Base-by-base conservation (phyloP, 1,140 invertebrate species). In the Solen grandis region DNA sequence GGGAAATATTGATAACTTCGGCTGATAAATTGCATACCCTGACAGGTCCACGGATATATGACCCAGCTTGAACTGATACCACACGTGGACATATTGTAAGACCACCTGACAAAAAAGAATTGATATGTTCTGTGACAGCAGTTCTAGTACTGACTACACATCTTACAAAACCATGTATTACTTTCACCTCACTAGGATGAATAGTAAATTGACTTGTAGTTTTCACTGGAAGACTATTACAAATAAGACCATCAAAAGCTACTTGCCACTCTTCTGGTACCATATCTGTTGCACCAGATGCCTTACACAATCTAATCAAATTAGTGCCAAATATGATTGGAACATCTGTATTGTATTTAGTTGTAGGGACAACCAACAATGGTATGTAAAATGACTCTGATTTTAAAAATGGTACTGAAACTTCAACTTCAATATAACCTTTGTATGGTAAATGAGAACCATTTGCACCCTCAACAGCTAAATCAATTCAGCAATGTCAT, bases 291-390 rank as follows among this genome's bases (percentile, higher is more conserved):
- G n/a, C 25, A 59, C 25, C 33, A 62, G n/a, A n/a, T n/a, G n/a
- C n/a, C n/a, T n/a, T n/a, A n/a, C n/a, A n/a, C n/a, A n/a, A n/a
- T n/a, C n/a, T 55, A 41, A 80, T 76, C 2, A 81, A 31, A 72
- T 84, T 80, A 36, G 73, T 80, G 16, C 72, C 82, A 25, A 84
- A 22, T 62, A 65, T 76, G 16, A 81, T 25, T 25, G 76, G 82
- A 1, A 80, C 65, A 41, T n/a, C n/a, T n/a, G n/a, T n/a, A n/a
- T n/a, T n/a, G n/a, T n/a, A n/a, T n/a, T n/a, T n/a, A n/a, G n/a
- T n/a, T n/a, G n/a, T n/a, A n/a, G n/a, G n/a, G n/a, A n/a, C n/a
- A n/a, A n/a, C n/a, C n/a, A n/a, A n/a, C n/a, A n/a, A n/a, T n/a
- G n/a, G n/a, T n/a, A n/a, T n/a, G n/a, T n/a, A n/a, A n/a, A n/a